phyloP scores from a whole-genome alignment of 2,797 vertebrate species.

The Neosalanx taihuensis region DNA sequence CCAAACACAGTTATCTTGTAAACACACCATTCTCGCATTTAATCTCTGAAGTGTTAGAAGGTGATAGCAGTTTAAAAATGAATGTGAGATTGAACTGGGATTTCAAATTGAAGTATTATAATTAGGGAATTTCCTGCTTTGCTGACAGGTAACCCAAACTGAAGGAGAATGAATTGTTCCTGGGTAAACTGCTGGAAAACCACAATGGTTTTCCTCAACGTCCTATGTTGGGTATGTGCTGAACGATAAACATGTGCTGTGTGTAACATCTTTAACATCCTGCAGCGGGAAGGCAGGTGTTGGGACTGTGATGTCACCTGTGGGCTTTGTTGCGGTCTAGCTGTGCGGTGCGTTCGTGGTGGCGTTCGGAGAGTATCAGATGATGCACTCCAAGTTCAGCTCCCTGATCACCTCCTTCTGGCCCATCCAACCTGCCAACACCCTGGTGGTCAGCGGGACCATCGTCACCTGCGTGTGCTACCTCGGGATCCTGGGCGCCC shows the following conservation, averaged over 20 bases:
- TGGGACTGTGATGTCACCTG: too few relatives aligned
- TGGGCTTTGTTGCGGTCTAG: conserved; percentile 31
- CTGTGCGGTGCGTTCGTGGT: conserved; percentile 64
- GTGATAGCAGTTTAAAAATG: not conserved
- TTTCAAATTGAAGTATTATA: not conserved
- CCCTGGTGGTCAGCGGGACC: conserved; percentile 61
- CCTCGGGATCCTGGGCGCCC: conserved; percentile 60
- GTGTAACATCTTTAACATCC: not conserved
- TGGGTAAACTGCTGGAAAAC: conserved; percentile 53
- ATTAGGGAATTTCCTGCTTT: not conserved
- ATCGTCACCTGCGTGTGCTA: conserved; percentile 67
- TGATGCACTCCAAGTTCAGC: conserved; percentile 58
- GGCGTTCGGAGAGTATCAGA: conserved; percentile 65
- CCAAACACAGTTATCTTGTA: conserved; percentile 62
- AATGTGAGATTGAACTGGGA: not conserved
- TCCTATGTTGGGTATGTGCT: conserved; percentile 64
- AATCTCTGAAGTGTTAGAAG: not conserved
- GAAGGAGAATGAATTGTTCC: conserved; percentile 51
- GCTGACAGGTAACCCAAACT: not conserved
- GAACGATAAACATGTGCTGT: not conserved
- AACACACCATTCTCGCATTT: conserved; percentile 38
- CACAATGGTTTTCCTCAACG: conserved; percentile 51
- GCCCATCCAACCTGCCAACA: conserved; percentile 66
- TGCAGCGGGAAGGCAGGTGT: not conserved
- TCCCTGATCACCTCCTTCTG: conserved; percentile 58